These are phyloP conservation scores for Platynereis dumerilii DNA, from an alignment of 2,888 invertebrate genomes.

Conservation along the genomic window DNA sequence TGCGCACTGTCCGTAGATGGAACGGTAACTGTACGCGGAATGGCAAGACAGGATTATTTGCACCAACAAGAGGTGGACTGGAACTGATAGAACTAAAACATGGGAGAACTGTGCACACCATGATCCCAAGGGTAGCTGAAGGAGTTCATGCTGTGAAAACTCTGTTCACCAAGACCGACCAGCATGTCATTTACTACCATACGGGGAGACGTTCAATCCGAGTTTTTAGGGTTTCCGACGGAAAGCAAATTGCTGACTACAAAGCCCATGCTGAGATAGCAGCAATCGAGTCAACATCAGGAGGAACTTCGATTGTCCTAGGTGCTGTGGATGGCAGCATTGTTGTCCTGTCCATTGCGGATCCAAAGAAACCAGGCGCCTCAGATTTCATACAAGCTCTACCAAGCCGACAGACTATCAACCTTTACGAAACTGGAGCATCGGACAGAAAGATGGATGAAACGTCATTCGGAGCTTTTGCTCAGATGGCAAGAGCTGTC, in stretches of 20 bases:
- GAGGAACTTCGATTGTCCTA: slow-evolving; percentile 69
- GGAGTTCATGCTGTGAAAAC: slow-evolving; percentile 93
- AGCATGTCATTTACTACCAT: slow-evolving; percentile 96
- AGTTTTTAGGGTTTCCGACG: slow-evolving; percentile 88
- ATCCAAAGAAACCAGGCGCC: slow-evolving; percentile 63
- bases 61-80: slow-evolving; percentile 88
- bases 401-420: slow-evolving; percentile 44
- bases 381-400: slow-evolving; percentile 47
- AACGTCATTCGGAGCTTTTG: no score
- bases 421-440: no score
- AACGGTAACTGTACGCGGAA: slow-evolving; percentile 73
- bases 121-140: slow-evolving; percentile 88
- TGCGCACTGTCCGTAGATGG: slow-evolving; percentile 82
- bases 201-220: slow-evolving; percentile 92
- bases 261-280: slow-evolving; percentile 60
- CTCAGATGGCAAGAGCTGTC: no score
- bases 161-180: slow-evolving; percentile 90
- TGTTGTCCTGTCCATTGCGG: slow-evolving; percentile 83
- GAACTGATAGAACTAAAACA: slow-evolving; percentile 88
- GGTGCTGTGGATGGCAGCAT: slow-evolving; percentile 94
- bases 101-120: slow-evolving; percentile 85
- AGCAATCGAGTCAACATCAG: slow-evolving; percentile 51
- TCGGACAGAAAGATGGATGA: no score
- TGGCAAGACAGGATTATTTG: slow-evolving; percentile 85
- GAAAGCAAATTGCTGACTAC: slow-evolving; percentile 88